These are phyloP conservation scores for Muscina levida DNA, from an alignment of 2,888 invertebrate genomes.

Conservation along the genomic window DNA sequence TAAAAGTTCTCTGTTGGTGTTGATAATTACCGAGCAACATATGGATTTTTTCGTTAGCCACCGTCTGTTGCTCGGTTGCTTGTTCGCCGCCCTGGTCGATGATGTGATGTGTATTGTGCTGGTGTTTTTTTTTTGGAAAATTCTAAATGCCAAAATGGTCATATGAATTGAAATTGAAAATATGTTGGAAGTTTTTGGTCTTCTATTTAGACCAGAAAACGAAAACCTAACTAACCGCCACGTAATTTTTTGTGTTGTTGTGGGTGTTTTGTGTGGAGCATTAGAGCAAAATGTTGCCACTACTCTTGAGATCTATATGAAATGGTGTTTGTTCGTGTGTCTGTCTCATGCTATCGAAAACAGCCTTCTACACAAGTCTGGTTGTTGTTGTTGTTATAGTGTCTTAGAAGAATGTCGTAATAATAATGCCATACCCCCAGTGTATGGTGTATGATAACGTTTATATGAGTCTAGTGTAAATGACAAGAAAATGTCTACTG, in stretches of 20 bases:
- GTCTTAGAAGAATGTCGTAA: constrained; percentile 9
- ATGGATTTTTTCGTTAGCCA: constrained; percentile 50
- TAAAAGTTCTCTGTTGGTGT: constrained; percentile 24
- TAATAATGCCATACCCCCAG: too few species aligned
- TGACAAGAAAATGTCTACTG: neutral
- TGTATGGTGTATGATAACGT: too few species aligned
- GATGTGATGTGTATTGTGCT: constrained; percentile 39
- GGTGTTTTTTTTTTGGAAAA: constrained; percentile 20
- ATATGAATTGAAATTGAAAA: constrained; percentile 36
- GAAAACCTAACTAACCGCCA: neutral
- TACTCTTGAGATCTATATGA: constrained; percentile 14
- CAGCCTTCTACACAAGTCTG: constrained; percentile 5
- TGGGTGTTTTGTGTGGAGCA: constrained; percentile 48
- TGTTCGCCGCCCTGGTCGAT: neutral
- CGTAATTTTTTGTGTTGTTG: constrained; percentile 15
- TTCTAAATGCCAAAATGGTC: constrained; percentile 19
- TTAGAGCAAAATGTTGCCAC: constrained; percentile 6
- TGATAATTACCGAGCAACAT: constrained; percentile 54
- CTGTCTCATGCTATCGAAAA: neutral
- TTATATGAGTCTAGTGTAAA: constrained; percentile 8
- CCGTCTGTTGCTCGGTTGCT: neutral
- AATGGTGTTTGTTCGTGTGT: neutral
- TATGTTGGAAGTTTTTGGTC: constrained; percentile 48
- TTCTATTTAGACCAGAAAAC: constrained; percentile 1
- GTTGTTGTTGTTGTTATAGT: too few species aligned